Evolutionary conservation across 2,888 invertebrate genomes (phyloP), one percentile per base, ranked within the genome.

Genomic region (Callyntrura guangdongensis): DNA sequence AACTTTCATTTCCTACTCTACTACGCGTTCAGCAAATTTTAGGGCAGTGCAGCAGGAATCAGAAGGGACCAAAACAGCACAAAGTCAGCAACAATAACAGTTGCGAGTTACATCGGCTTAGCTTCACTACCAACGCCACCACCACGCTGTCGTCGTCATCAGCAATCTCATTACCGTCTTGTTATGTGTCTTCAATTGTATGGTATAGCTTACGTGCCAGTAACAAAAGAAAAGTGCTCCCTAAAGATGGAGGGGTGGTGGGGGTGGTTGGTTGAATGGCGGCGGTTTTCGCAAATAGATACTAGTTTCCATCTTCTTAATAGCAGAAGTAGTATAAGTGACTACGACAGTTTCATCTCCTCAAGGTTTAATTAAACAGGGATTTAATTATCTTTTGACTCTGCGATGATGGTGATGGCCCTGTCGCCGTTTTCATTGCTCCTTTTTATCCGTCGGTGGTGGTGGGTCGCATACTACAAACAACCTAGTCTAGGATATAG

Each of bases 321-420:
- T 8, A 85, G 49, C 27, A 49, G 20, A 12, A 74, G 74, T 6
- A 4, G 22, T 9, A 77, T 4, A 2, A 47, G 22, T 27, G 6
- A 17, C 86, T n/a, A 69, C 81, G 69, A 81, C 88, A 82, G 69
- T 88, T 86, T 91, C 87, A 77, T 81, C 88, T 91, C 88, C 83
- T 91, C 85, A 77, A 91, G 88, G 88, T 91, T 91, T 91, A 91
- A 91, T 91, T 91, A 91, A 91, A 91, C 88, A 72, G 59, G 88
- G 91, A 91, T 91, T 91, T 91, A 91, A 91, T 91, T 91, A 91
- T 91, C 91, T 91, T 61, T 53, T 72, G 59, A 53, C 85, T 81
- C 49, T 27, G 9, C 5, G 74, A 59, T 59, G 59, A 59, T 36
- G 56, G 49, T 22, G 45, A 47, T 74, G 53, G 49, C 22, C 22